phyloP scores from a whole-genome alignment of 2,888 invertebrate species.

The Hydriomena furcata region DNA sequence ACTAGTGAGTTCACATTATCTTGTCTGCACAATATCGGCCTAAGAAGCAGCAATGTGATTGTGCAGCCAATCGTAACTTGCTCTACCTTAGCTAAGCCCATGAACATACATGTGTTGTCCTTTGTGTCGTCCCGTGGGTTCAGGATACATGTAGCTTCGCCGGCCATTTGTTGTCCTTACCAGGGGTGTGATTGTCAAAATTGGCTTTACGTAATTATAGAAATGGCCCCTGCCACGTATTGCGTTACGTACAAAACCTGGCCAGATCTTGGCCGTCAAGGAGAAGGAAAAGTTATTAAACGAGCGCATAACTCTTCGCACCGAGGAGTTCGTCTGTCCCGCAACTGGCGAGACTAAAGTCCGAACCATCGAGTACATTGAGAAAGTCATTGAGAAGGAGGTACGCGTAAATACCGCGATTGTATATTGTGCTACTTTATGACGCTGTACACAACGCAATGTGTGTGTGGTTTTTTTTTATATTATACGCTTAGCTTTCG shows the following conservation, averaged over 20 bases:
- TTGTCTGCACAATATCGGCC: too few relatives aligned
- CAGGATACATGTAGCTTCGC: conserved; percentile 67
- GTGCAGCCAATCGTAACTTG: too few relatives aligned
- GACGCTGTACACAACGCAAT: conserved; percentile 76
- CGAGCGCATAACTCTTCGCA: conserved; percentile 94
- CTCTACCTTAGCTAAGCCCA: conserved; percentile 7
- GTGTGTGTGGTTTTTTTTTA: conserved; percentile 72
- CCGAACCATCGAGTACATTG: conserved; percentile 96
- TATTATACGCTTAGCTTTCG: conserved; percentile 76
- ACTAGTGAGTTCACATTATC: too few relatives aligned
- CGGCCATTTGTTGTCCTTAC: conserved; percentile 55
- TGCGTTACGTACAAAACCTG: conserved; percentile 93
- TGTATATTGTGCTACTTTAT: conserved; percentile 71
- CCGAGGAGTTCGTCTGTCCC: conserved; percentile 95
- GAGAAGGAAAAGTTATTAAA: conserved; percentile 95
- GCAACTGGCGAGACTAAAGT: conserved; percentile 93
- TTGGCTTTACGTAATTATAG: conserved; percentile 81
- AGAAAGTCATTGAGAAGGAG: conserved; percentile 98
- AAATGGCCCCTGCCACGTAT: conserved; percentile 90
- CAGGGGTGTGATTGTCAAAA: conserved; percentile 74
- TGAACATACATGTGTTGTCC: conserved; percentile 49
- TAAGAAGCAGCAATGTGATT: too few relatives aligned
- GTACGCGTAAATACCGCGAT: conserved; percentile 83
- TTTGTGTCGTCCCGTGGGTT: conserved; percentile 41
- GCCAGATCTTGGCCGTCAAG: conserved; percentile 91